Evolutionary conservation across 2,797 vertebrate genomes (phyloP), one percentile per base, ranked within the genome.

Genomic region (Pseudocheirus occidentalis): DNA sequence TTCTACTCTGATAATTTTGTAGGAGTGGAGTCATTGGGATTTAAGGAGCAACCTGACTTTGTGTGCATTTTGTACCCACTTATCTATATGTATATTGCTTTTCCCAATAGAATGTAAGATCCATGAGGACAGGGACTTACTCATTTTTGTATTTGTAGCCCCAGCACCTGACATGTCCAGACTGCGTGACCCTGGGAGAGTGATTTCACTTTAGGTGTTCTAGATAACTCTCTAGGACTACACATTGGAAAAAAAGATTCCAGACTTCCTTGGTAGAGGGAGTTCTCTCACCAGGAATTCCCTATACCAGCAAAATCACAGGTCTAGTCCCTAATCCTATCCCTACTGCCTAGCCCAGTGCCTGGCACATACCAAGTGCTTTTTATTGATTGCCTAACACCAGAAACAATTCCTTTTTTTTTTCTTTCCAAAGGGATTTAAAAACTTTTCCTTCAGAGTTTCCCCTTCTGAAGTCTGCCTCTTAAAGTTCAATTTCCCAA

Each of bases 361-460:
- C 21, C 40, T 50, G 34, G 34, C 14, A 73, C 34, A 40, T 16
- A 40, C 34, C 40, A 73, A 73, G 62, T n/a, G 73, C 73, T 87
- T 87, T 87, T 87, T 50, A 87, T 46, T 87, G 40, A 87, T 87
- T 27, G 2, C 21, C 73, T 87, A 50, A 87, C 4, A 87, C 21
- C 94, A 95, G 94, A 91, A 92, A 91, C 52, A 66, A 94, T 53
- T 94, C 91, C 58, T 40, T 50, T 91, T 96, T 52, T 52, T 53
- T 95, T n/a, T 90, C 27, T 89, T 95, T 96, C 94, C 66, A 96
- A 57, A 58, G 90, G 0, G 59, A 92, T 56, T 50, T 10, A 81
- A 81, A 40, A 90, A 95, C 87, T 73, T 53, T 54, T 95, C 91
- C n/a, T 55, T 53, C 31, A 46, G 55, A 93, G 40, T 89, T 96